Evolutionary conservation across 2,113 vertebrate genomes (phyloP).

Genomic region (Anarhynchus alexandrinus): DNA sequence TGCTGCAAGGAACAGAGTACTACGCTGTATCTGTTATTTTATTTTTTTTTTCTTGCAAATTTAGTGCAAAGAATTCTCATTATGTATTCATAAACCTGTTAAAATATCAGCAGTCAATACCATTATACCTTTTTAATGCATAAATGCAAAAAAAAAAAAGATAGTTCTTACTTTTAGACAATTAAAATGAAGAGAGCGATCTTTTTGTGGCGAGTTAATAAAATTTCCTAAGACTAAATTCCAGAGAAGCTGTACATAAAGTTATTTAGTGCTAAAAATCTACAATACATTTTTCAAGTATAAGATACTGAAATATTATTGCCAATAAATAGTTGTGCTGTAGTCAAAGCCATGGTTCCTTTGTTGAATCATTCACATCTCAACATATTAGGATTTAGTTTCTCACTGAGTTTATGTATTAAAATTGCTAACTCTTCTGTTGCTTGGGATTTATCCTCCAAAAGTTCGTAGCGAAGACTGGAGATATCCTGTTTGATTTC

Average conservation of each 20-base stretch:
- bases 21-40: background rate
- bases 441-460: conserved; percentile 89
- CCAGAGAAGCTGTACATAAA: conserved; percentile 72
- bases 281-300: conserved; percentile 78
- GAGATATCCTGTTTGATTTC: conserved; percentile 94
- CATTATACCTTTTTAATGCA: conserved; percentile 3
- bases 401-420: conserved; percentile 88
- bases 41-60: conserved; percentile 4
- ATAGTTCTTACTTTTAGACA: conserved; percentile 37
- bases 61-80: conserved; percentile 54
- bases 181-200: conserved; percentile 40
- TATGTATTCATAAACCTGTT: conserved; percentile 32
- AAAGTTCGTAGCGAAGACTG: conserved; percentile 87
- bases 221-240: conserved; percentile 65
- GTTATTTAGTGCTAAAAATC: conserved; percentile 70
- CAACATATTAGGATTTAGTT: conserved; percentile 75
- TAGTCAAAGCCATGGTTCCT: conserved; percentile 38
- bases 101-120: conserved; percentile 40
- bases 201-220: conserved; percentile 49
- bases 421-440: conserved; percentile 84
- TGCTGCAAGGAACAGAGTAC: background rate
- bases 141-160: background rate
- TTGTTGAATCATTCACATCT: conserved; percentile 72
- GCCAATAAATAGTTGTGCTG: conserved; percentile 78
- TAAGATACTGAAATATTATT: conserved; percentile 79